phyloP scores from a whole-genome alignment of 2,888 invertebrate genomes.

The Heteropelma amictum region DNA sequence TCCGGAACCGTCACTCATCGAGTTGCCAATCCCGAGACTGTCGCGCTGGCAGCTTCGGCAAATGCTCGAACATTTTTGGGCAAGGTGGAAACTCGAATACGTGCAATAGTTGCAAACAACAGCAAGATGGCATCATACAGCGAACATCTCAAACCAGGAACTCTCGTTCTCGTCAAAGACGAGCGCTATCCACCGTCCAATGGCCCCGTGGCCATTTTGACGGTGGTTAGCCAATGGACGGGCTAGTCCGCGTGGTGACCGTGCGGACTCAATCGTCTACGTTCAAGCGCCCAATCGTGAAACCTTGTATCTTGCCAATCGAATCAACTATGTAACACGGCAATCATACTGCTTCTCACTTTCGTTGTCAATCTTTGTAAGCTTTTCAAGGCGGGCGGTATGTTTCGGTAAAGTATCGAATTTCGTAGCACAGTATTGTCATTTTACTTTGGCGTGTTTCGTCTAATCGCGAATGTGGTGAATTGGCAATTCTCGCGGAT shows the following conservation, averaged over 20 bases:
- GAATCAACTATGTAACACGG: neutral
- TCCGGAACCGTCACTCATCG: constrained; percentile 58
- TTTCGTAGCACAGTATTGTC: too few relatives aligned
- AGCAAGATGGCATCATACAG: neutral
- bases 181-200: neutral
- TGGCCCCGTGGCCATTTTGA: neutral
- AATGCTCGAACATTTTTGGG: constrained; percentile 4
- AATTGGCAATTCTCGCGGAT: too few relatives aligned
- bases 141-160: neutral
- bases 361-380: neutral
- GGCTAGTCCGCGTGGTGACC: neutral
- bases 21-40: constrained; percentile 27
- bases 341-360: neutral
- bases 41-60: neutral
- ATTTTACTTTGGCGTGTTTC: too few relatives aligned
- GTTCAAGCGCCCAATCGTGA: neutral
- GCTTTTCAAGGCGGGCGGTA: neutral
- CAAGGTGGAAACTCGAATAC: neutral
- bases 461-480: too few relatives aligned
- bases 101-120: neutral
- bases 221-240: neutral
- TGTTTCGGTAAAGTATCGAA: too few relatives aligned
- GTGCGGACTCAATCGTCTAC: neutral
- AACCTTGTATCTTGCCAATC: neutral
- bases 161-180: neutral